Conservation (phyloP, 2,797 vertebrate genomes). For the Poecilia picta region DNA sequence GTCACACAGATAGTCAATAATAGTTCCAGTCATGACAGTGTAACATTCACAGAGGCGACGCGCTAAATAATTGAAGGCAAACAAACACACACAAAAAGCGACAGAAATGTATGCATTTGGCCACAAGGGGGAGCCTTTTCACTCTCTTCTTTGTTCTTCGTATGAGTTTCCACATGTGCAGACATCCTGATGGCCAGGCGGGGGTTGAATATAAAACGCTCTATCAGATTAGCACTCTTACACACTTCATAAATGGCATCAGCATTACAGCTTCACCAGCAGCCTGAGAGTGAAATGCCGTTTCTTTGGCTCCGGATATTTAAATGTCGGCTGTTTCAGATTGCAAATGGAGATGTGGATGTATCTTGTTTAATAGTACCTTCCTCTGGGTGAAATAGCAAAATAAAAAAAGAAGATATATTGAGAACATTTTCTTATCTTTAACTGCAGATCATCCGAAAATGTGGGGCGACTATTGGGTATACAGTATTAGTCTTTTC, state of each 20-base stretch:
- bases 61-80: conserved; percentile 62
- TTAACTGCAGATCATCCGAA: conserved; percentile 13
- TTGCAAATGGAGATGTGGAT: conserved; percentile 26
- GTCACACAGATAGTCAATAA: conserved; percentile 42
- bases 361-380: conserved; percentile 30
- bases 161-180: conserved; percentile 27
- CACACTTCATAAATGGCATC: conserved; percentile 42
- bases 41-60: conserved; percentile 42
- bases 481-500: not conserved
- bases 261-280: conserved; percentile 45
- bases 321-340: conserved; percentile 51
- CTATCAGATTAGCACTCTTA: conserved; percentile 55
- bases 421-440: not conserved
- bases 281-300: conserved; percentile 33
- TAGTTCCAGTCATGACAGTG: conserved; percentile 50
- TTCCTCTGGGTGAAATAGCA: conserved; percentile 37
- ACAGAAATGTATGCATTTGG: not conserved
- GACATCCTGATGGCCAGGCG: conserved; percentile 33
- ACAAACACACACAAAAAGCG: conserved; percentile 35
- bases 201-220: conserved; percentile 27
- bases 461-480: not conserved
- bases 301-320: conserved; percentile 59
- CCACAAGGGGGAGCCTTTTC: conserved; percentile 69
- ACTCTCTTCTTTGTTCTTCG: conserved; percentile 47
- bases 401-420: conserved; percentile 35